phyloP scores from a whole-genome alignment of 2,113 vertebrate genomes.

The human region GRCh38 chr3:172189001-172189500 shows the following conservation, averaged over 20 bases:
- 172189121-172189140: constrained; percentile 1
- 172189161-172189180: constrained; percentile 38
- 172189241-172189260: background rate
- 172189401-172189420: background rate
- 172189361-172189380: constrained; percentile 28
- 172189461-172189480: background rate
- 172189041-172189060: background rate
- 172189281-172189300: background rate
- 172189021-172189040: background rate
- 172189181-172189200: constrained; percentile 6
- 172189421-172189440: constrained; percentile 46
- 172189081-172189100: background rate
- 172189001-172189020: background rate
- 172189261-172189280: background rate
- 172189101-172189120: background rate
- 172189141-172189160: background rate
- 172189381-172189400: constrained; percentile 9
- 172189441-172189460: constrained; percentile 24
- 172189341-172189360: background rate
- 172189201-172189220: background rate
- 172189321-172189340: too few relatives aligned
- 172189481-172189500: constrained; percentile 40
- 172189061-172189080: background rate
- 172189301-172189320: background rate
- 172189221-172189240: background rate